Percentiles rank a stretch among this genome's conserved stretches.
Conservation (phyloP, 2,888 invertebrate genomes). For the Dexiosoma caninum region DNA sequence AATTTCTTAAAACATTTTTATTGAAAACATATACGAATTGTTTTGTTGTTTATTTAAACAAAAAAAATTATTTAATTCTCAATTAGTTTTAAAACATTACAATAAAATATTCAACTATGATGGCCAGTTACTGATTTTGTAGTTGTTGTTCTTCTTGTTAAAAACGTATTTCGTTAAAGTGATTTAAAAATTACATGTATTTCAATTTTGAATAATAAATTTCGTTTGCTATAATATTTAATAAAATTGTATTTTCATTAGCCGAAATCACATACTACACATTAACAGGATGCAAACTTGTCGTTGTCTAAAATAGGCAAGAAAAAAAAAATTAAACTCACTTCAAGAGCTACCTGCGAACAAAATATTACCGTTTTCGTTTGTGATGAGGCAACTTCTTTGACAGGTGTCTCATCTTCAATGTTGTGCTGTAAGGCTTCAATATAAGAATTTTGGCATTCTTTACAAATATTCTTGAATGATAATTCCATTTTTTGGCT, state of each 20-base stretch:
- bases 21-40: constrained; percentile 38
- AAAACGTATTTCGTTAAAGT: constrained; percentile 43
- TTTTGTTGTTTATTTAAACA: constrained; percentile 42
- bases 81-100: constrained; percentile 55
- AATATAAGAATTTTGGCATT: constrained; percentile 62
- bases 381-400: constrained; percentile 41
- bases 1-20: neutral
- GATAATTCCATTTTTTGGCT: constrained; percentile 57
- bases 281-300: constrained; percentile 52
- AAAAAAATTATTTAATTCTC: constrained; percentile 40
- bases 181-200: constrained; percentile 46
- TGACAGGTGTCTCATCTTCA: constrained; percentile 26
- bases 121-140: constrained; percentile 45
- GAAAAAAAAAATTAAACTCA: no score
- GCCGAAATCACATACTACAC: constrained; percentile 55
- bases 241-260: constrained; percentile 44
- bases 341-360: no score
- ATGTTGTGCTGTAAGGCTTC: constrained; percentile 60
- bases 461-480: constrained; percentile 54
- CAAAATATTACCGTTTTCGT: constrained; percentile 51
- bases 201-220: constrained; percentile 50
- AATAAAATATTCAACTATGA: constrained; percentile 53
- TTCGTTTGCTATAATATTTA: constrained; percentile 39
- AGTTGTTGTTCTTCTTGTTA: no score
- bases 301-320: constrained; percentile 61